Evolutionary conservation across 1,140 invertebrate species (phyloP), one percentile per base, ranked within the genome.

Genomic region (Neodiprion virginianus): DNA sequence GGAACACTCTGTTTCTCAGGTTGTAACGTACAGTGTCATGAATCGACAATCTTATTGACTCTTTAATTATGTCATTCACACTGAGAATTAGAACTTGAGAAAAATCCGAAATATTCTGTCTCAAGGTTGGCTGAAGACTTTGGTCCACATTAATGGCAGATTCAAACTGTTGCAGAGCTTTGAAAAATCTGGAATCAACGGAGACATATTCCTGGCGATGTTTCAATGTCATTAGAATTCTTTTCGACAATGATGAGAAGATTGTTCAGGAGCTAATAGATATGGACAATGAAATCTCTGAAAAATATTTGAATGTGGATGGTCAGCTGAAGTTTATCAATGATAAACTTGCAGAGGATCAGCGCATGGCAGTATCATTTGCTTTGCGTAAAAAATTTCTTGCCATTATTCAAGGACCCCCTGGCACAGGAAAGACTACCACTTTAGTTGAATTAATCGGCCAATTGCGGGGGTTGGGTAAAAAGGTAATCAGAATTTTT

Each of bases 381-480:
- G 89, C 91, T 10, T 73, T 93, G n/a, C 79, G 83, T 11, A 87
- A 89, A 82, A 88, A 86, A 89, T 69, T 84, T 79, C 78, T 86
- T 68, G 83, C 82, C 1, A 81, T 85, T 7, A 80, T 92, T 74
- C 83, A 86, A 76, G 85, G 84, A 23, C 85, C 85, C 49, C 83
- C 84, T 21, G 85, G 92, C 50, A 93, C 92, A 12, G 92, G 92
- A 17, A 93, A 93, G 83, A 93, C 92, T 4, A 93, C 92, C 12
- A 93, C 92, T 69, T 82, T 93, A 9, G 87, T 92, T 47, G 92
- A 93, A 84, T 85, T 91, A 68, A 92, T 93, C 48, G 78, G 87
- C 67, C 92, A 93, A 77, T 48, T 88, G 83, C 74, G 84, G 23
- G 85, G 84, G 74, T 80, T 88, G 49, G 89, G 89, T 12, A 82